These are phyloP conservation scores for Cyphomyrmex costatus DNA, from an alignment of 1,140 invertebrate species.

Conservation along the genomic window DNA sequence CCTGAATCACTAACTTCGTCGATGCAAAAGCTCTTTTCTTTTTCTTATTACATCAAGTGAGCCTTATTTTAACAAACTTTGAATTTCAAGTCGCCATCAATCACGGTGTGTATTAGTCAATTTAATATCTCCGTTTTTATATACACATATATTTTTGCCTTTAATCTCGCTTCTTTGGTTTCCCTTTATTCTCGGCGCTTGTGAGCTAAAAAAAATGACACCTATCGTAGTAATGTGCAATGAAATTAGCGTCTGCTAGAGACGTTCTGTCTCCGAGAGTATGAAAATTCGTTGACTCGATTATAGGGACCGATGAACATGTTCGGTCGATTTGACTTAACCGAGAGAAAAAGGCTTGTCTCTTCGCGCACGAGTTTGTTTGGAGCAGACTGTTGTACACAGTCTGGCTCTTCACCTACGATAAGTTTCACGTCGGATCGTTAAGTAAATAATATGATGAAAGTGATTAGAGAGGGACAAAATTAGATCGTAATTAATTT, in stretches of 20 bases:
- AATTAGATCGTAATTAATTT: conserved; percentile 65
- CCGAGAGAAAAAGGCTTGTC: conserved; percentile 73
- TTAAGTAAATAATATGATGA: conserved; percentile 60
- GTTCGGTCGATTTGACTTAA: conserved; percentile 74
- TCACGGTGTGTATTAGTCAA: not conserved
- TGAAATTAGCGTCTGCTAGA: conserved; percentile 45
- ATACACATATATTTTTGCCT: not conserved
- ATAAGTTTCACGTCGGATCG: conserved; percentile 29
- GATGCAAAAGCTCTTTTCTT: not conserved
- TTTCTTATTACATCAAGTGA: not conserved
- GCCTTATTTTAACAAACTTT: not conserved
- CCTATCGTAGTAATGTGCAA: conserved; percentile 23
- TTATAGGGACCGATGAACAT: conserved; percentile 75
- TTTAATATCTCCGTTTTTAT: not conserved
- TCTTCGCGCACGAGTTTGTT: conserved; percentile 59
- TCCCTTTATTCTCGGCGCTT: not conserved
- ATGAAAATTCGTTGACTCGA: conserved; percentile 71
- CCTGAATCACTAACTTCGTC: not conserved
- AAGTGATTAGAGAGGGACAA: conserved; percentile 33
- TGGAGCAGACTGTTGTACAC: conserved; percentile 16
- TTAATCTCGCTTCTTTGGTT: not conserved
- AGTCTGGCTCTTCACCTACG: conserved; percentile 55
- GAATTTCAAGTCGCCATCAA: not conserved
- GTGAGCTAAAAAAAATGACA: not conserved
- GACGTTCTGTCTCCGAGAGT: conserved; percentile 34